Evolutionary conservation across 2,113 vertebrate species (phyloP).

Genomic region (Sinosuthora webbiana): DNA sequence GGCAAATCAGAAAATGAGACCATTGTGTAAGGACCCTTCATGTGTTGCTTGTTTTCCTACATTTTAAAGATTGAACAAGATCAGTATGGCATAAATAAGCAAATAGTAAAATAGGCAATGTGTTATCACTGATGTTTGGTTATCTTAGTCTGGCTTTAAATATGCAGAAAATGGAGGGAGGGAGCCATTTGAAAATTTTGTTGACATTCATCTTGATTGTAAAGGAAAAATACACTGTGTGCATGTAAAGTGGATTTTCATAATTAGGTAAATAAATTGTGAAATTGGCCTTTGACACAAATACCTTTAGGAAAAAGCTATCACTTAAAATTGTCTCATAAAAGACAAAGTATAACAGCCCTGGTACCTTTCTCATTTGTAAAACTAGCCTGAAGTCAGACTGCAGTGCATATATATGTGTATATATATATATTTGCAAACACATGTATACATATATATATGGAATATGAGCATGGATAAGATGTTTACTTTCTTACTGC

Average conservation of each 20-base stretch:
- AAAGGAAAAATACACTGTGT: not conserved
- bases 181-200: not conserved
- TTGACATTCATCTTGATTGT: not conserved
- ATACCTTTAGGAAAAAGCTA: not conserved
- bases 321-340: not conserved
- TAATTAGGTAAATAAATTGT: not conserved
- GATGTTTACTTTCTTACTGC: not conserved
- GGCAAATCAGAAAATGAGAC: conserved; percentile 12
- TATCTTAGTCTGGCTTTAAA: not conserved
- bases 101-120: not conserved
- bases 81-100: not conserved
- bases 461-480: not conserved
- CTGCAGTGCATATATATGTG: not conserved
- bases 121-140: not conserved
- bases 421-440: not conserved
- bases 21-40: not conserved
- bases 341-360: not conserved
- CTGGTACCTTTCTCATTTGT: not conserved
- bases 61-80: not conserved
- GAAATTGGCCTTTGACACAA: not conserved
- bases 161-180: not conserved
- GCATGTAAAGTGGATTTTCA: not conserved
- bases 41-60: not conserved
- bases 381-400: not conserved
- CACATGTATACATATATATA: not conserved